Base-by-base conservation (phyloP, 1,140 invertebrate genomes). In the Drosophila bocki region DNA sequence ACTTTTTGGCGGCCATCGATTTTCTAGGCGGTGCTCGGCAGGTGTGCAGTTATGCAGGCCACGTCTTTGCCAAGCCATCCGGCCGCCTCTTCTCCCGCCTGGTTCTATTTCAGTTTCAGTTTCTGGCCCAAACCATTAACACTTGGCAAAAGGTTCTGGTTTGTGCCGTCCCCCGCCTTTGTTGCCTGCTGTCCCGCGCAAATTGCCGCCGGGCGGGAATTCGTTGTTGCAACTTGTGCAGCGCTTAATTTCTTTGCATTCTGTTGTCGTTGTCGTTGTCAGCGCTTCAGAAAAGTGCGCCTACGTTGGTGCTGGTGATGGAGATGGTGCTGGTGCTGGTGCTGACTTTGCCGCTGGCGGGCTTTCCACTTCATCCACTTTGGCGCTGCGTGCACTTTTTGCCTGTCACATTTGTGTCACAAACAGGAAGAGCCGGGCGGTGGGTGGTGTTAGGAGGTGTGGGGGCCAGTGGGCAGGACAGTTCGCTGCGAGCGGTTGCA, bases 361-460 rank as follows among this genome's bases (percentile, higher is more conserved):
- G 51, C 61, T 70, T 88, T 81, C 85, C 85, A 90, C 85, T 85
- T 78, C 84, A 88, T 90, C 81, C 81, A 90, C 81, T 88, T 90
- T 84, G 85, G 70, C 64, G 81, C 70, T 69, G 67, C 64, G 82
- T 75, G 82, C 88, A 91, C 83, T 91, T 91, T 91, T 91, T 87
- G 88, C 81, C 83, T 91, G 88, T 91, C 88, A 91, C 88, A 91
- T 91, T 91, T 91, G 88, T 91, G 88, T 91, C 88, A 62, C 88
- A 88, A 91, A 91, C 87, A 91, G 88, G 88, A 91, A 65, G 82
- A 82, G 78, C 60, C 47, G 57, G 78, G 83, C 63, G 61, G 48
- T 26, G 48, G n/a, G 57, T 13, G 37, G 61, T n/a, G 37, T 51
- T 51, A 50, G 44, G 61, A 42, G n/a, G 51, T 17, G 7, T 35